Base-by-base conservation (phyloP, 2,797 vertebrate species). In the Microctenopoma stevenorrisi region DNA sequence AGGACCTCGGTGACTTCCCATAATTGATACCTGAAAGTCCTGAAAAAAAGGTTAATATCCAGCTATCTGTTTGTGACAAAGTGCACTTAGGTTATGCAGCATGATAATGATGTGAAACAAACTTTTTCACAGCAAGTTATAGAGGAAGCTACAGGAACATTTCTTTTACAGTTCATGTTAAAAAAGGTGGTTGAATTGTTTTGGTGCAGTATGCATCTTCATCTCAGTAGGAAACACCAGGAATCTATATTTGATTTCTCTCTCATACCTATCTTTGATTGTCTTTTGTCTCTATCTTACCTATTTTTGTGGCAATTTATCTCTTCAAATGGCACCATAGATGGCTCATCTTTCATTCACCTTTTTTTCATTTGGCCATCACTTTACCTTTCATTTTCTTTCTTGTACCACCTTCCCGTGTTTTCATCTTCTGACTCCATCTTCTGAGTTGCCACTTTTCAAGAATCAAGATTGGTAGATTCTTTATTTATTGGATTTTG, bases 301-400 rank as follows among this genome's bases (percentile, higher is more conserved):
- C 72, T 66, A 53, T 78, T 84, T 84, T 81, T 59, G 46, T 75
- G 40, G 74, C 62, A 76, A 81, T 88, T 80, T 73, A 76, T 88
- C 73, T 80, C 56, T 51, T 72, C 4, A 43, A 72, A 70, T 49
- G 68, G 53, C 43, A 72, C 62, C 49, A 47, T 57, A n/a, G 76
- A 68, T n/a, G 53, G 50, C 76, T 72, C 78, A 76, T 86, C 81
- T 86, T 78, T 84, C 76, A 81, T 79, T 76, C 0, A 10, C 68
- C 64, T 74, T 46, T 86, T 85, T 84, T 85, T 57, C 71, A 71
- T 84, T 81, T 66, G 40, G 67, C 64, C 55, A 57, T 90, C 69
- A 51, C 76, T 83, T 81, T 75, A 59, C 70, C 64, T 84, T 86
- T 82, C 63, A 78, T 84, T 84, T 79, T 77, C 63, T 79, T 53